Conservation (phyloP, 2,888 invertebrate genomes). For the Aromia moschata region DNA sequence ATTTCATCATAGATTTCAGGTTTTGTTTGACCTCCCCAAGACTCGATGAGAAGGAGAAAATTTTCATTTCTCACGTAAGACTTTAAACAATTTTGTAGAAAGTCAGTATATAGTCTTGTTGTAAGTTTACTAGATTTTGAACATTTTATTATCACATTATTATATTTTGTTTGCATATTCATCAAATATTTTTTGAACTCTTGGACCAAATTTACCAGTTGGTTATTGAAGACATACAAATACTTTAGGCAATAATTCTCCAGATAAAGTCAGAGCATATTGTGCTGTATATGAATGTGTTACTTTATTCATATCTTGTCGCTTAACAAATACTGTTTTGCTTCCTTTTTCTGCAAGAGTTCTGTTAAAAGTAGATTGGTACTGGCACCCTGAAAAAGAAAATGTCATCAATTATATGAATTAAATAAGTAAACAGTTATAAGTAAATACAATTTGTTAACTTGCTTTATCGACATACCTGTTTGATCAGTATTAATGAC, state of each 20-base stretch:
- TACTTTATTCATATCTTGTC: not conserved
- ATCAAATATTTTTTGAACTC: not conserved
- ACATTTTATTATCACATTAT: not conserved
- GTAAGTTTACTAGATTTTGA: not conserved
- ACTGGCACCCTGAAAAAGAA: too few species aligned
- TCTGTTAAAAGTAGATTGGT: too few species aligned
- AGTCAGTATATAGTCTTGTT: not conserved
- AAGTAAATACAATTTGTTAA: not conserved
- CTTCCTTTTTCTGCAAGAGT: too few species aligned
- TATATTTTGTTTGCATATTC: not conserved
- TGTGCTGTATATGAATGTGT: not conserved
- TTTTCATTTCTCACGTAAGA: too few species aligned
- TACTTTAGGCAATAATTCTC: not conserved
- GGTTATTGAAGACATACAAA: not conserved
- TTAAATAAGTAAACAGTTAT: too few species aligned
- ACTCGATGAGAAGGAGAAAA: too few species aligned
- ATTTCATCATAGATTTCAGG: not conserved
- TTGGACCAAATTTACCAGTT: not conserved
- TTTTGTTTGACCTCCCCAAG: not conserved
- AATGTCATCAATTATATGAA: too few species aligned
- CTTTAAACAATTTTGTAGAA: not conserved
- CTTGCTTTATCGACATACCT: not conserved
- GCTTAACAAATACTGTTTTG: not conserved
- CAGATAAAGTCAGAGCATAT: not conserved
- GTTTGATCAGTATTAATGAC: not conserved